These are phyloP conservation scores for Drosophila fuyamai DNA, from an alignment of 1,140 invertebrate species.

Conservation along the genomic window DNA sequence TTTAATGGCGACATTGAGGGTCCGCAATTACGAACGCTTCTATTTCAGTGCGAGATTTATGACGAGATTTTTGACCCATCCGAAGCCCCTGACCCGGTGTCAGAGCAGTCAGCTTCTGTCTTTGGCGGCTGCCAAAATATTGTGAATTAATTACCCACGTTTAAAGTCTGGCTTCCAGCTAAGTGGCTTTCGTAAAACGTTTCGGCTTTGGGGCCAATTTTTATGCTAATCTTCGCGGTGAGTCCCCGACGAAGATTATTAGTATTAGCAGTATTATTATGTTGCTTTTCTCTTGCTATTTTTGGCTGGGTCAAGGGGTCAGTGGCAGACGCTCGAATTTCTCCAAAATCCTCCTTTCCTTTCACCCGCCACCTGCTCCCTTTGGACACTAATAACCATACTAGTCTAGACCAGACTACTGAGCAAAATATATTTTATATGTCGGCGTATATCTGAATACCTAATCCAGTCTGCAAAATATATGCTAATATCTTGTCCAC, in stretches of 20 bases:
- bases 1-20: slow-evolving; percentile 62
- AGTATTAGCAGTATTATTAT: slow-evolving; percentile 32
- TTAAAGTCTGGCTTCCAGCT: slow-evolving; percentile 44
- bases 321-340: slow-evolving; percentile 32
- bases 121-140: slow-evolving; percentile 20
- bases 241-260: slow-evolving; percentile 63
- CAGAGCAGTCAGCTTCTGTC: slow-evolving; percentile 25
- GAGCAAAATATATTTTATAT: slow-evolving; percentile 29
- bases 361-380: background rate
- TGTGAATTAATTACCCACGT: slow-evolving; percentile 43
- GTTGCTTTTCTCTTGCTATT: slow-evolving; percentile 18
- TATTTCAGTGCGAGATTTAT: slow-evolving; percentile 5
- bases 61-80: background rate
- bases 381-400: slow-evolving; percentile 8
- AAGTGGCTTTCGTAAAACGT: slow-evolving; percentile 50
- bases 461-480: slow-evolving; percentile 41
- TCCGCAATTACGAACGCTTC: slow-evolving; percentile 29
- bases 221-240: slow-evolving; percentile 64
- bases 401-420: slow-evolving; percentile 19
- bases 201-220: slow-evolving; percentile 39
- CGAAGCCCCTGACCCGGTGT: slow-evolving; percentile 32
- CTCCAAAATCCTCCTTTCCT: slow-evolving; percentile 26
- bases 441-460: slow-evolving; percentile 9
- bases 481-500: slow-evolving; percentile 29
- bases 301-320: slow-evolving; percentile 38